phyloP scores from a whole-genome alignment of 2,888 invertebrate genomes.

The Apotomis capreana region DNA sequence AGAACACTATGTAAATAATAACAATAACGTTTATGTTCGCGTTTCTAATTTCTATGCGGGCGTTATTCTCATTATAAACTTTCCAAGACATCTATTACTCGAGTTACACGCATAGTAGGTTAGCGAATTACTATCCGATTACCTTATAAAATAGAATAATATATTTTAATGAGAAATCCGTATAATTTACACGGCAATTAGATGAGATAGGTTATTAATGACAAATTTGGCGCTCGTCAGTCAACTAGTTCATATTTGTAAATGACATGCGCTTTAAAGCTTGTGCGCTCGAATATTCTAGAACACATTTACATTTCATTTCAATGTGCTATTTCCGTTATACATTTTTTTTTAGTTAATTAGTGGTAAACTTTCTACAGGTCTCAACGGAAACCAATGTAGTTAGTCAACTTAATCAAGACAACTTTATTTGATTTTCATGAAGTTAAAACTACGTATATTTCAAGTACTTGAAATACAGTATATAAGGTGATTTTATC shows the following conservation, averaged over 20 bases:
- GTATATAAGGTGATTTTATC: neutral
- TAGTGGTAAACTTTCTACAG: no score
- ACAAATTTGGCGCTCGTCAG: neutral
- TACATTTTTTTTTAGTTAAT: no score
- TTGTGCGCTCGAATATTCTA: neutral
- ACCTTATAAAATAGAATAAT: neutral
- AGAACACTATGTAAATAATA: no score
- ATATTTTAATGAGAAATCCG: neutral
- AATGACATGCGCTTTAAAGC: slow-evolving; percentile 10
- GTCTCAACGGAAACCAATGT: neutral
- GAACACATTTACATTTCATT: slow-evolving; percentile 4
- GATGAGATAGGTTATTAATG: neutral
- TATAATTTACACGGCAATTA: neutral
- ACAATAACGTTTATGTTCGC: no score
- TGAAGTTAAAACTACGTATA: neutral
- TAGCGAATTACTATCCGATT: neutral
- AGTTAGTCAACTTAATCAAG: neutral
- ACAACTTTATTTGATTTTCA: neutral
- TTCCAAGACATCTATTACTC: slow-evolving; percentile 3
- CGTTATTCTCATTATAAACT: slow-evolving; percentile 8
- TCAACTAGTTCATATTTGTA: slow-evolving; percentile 3
- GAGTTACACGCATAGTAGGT: neutral
- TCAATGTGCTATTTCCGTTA: neutral
- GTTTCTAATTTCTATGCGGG: no score
- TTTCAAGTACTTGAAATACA: neutral